Base-by-base conservation (phyloP, 2,113 vertebrate species). In the Elephas maximus region DNA sequence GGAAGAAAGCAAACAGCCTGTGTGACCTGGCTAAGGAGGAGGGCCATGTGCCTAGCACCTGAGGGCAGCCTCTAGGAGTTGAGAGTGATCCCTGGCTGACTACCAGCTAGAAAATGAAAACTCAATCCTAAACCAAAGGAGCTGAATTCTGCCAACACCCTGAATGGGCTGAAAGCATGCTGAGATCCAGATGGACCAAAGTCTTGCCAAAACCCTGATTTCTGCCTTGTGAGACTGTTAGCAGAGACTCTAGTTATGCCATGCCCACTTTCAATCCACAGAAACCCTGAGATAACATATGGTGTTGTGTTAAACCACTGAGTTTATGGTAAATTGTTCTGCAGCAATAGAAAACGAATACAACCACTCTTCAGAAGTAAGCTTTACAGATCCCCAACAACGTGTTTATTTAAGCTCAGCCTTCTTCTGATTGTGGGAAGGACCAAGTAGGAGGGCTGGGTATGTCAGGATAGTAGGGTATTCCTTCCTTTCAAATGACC, bases 1-100 rank as follows among this genome's bases (percentile, higher is more conserved):
- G 76, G 62, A 86, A 85, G 73, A 41, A 85, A 93, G 14, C 37
- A 87, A 82, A 20, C 14, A 41, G 21, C 5, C 33, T 14, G 28
- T 0, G 6, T 20, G 30, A 71, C 3, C 1, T 1, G 10, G 12
- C 5, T 21, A 0, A 8, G 41, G 6, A 9, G 5, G 11, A 33
- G 37, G 4, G 4, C 8, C 37, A 6, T 0, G 1, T 41, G n/a
- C 8, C 44, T 90, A 6, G 76, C 1, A 17, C 21, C 21, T 6
- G 23, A 18, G 23, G 21, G 14, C 6, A 28, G 53, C 12, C 30
- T 93, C 8, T 41, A 69, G 67, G 6, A 51, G 30, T 60, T 62
- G n/a, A 78, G 30, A 1, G 12, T 1, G 6, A 37, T 3, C 26
- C 28, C n/a, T 17, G 10, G 7, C 14, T 41, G 4, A 37, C 3